Percentiles rank a stretch among this genome's conserved stretches.
phyloP scores from a whole-genome alignment of 35 echinoderm and acorn worm species.

The Heliocidaris erythrogramma region DNA sequence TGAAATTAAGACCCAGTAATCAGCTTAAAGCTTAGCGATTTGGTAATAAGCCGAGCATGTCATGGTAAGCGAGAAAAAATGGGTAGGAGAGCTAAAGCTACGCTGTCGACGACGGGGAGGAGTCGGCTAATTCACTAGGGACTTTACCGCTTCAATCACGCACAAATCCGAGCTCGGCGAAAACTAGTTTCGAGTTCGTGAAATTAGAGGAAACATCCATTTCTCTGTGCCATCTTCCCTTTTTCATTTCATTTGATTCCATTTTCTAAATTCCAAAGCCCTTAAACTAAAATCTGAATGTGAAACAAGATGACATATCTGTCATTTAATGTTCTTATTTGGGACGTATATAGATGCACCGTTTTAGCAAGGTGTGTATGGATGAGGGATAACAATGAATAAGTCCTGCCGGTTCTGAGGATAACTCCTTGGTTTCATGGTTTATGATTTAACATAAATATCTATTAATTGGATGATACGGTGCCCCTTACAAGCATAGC shows the following conservation, averaged over 20 bases:
- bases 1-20: conserved; percentile 49
- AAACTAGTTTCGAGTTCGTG: conserved; percentile 37
- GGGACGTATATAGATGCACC: not conserved
- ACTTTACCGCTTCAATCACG: not conserved
- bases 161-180: not conserved
- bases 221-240: not conserved
- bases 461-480: too few species aligned
- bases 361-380: not conserved
- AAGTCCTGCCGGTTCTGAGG: too few species aligned
- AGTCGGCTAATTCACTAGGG: conserved; percentile 16
- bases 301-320: not conserved
- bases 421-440: too few species aligned
- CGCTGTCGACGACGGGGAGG: not conserved
- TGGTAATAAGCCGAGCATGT: conserved; percentile 39
- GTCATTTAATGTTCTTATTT: not conserved
- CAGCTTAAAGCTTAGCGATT: conserved; percentile 24
- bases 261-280: not conserved
- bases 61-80: conserved; percentile 7
- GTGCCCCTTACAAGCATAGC: too few species aligned
- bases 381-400: not conserved
- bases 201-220: not conserved
- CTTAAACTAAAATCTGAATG: not conserved
- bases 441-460: too few species aligned
- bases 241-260: not conserved
- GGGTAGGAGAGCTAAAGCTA: not conserved